Percentiles rank a stretch among this genome's conserved stretches.
Conservation (phyloP, 2,888 invertebrate species). For the Drosophila setosimentum region DNA sequence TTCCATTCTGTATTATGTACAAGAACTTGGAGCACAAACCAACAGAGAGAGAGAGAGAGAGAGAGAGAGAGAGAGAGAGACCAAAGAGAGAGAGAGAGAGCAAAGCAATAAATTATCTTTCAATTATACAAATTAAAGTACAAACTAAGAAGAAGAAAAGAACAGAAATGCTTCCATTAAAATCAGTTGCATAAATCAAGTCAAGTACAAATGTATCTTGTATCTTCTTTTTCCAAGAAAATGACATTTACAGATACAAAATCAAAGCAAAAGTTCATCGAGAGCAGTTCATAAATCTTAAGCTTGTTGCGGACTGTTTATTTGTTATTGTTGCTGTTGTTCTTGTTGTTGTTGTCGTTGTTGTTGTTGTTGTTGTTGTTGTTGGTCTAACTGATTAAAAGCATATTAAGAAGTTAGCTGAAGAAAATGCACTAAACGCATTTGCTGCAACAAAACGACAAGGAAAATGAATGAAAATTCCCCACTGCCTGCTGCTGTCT, state of each 20-base stretch:
- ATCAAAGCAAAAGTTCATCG: slow-evolving; percentile 27
- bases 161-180: background rate
- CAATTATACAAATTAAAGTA: background rate
- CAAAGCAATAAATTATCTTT: background rate
- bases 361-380: slow-evolving; percentile 17
- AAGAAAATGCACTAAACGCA: slow-evolving; percentile 61
- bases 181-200: slow-evolving; percentile 1
- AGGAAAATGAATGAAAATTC: slow-evolving; percentile 39
- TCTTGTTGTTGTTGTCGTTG: slow-evolving; percentile 29
- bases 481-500: background rate
- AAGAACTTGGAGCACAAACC: slow-evolving; percentile 14
- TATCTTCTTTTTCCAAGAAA: background rate
- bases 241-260: slow-evolving; percentile 6
- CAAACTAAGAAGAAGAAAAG: no score
- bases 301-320: slow-evolving; percentile 12
- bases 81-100: slow-evolving; percentile 9
- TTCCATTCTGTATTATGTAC: slow-evolving; percentile 39
- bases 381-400: slow-evolving; percentile 70
- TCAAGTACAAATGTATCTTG: background rate
- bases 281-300: slow-evolving; percentile 49
- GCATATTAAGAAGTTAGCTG: slow-evolving; percentile 75
- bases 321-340: slow-evolving; percentile 19
- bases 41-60: background rate
- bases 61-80: background rate
- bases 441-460: slow-evolving; percentile 34